Evolutionary conservation across 2,113 vertebrate genomes (phyloP).

Genomic region (Holacanthus passer): DNA sequence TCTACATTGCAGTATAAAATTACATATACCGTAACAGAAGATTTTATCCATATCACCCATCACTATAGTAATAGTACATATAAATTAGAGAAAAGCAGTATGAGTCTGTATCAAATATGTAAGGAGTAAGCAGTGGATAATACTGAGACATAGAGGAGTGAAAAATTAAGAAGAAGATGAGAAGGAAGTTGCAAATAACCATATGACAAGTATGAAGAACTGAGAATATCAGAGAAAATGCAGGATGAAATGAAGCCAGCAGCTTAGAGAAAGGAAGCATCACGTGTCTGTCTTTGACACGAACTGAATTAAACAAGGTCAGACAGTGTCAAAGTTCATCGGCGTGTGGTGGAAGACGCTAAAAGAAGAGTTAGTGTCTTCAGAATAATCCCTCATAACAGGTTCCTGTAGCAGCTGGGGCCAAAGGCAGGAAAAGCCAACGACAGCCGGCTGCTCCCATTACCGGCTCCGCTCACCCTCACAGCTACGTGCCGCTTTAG

Average conservation of each 20-base stretch:
- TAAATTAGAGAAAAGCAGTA: neutral
- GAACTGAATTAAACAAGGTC: neutral
- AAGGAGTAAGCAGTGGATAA: neutral
- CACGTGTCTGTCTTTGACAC: neutral
- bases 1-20: too few relatives aligned
- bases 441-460: conserved; percentile 65
- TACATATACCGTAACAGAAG: neutral
- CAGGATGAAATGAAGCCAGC: neutral
- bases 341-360: neutral
- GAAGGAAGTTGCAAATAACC: neutral
- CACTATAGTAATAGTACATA: neutral
- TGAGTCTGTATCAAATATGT: neutral
- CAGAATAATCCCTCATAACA: conserved; percentile 50
- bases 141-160: neutral
- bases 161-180: neutral
- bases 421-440: conserved; percentile 59
- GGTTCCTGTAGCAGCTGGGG: conserved; percentile 60
- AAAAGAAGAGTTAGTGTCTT: conserved; percentile 22
- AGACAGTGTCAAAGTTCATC: neutral
- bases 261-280: neutral
- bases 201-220: neutral
- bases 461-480: conserved; percentile 46
- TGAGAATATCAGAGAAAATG: neutral
- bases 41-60: neutral
- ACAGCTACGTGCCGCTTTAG: conserved; percentile 38